Conservation (phyloP, 2,888 invertebrate genomes). For the Brachyptera putata region DNA sequence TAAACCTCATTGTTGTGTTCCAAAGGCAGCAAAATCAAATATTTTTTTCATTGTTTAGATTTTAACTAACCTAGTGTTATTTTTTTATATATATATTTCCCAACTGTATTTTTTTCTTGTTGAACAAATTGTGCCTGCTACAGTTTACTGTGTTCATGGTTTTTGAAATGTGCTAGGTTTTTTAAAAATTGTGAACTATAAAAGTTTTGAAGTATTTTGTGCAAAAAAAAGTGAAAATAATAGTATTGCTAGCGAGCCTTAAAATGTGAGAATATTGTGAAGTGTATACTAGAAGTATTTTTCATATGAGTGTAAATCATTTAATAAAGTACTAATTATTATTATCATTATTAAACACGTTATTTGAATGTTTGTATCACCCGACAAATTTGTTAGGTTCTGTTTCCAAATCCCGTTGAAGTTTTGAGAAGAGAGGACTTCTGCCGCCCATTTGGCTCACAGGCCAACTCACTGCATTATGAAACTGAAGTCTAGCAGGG, state of each 20-base stretch:
- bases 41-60: neutral
- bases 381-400: no score
- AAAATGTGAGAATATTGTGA: neutral
- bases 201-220: neutral
- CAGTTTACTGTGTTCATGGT: neutral
- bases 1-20: neutral
- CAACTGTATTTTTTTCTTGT: no score
- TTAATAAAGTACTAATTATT: slow-evolving; percentile 14
- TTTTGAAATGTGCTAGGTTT: neutral
- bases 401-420: no score
- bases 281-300: no score
- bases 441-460: no score
- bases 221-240: neutral
- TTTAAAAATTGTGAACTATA: neutral
- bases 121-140: neutral
- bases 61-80: slow-evolving; percentile 8
- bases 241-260: neutral
- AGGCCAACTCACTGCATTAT: no score
- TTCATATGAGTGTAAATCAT: slow-evolving; percentile 10
- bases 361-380: no score
- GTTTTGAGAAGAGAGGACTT: no score
- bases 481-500: no score
- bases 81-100: slow-evolving; percentile 5
- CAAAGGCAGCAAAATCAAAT: neutral
- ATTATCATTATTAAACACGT: neutral